Evolutionary conservation across 2,797 vertebrate genomes (phyloP).

Genomic region (Siniperca scherzeri): DNA sequence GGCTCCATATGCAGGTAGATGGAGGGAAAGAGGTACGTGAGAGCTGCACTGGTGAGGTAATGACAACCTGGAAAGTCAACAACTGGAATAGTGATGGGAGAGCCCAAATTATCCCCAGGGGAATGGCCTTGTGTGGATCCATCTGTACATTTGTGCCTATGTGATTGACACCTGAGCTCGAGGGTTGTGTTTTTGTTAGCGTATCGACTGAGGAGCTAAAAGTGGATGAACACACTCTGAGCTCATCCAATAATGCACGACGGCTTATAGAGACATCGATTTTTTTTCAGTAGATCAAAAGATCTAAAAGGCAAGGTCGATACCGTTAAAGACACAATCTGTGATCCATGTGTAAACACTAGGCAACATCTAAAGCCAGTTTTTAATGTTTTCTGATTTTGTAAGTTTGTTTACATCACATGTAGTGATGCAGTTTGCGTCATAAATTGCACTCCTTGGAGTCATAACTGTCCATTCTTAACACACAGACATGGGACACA

Average conservation of each 20-base stretch:
- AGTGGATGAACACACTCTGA: conserved; percentile 51
- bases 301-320: conserved; percentile 34
- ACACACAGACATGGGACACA: background rate
- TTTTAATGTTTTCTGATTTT: background rate
- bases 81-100: conserved; percentile 42
- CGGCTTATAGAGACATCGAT: conserved; percentile 53
- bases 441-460: no score
- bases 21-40: conserved; percentile 40
- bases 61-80: conserved; percentile 56
- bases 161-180: conserved; percentile 40
- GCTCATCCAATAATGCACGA: conserved; percentile 53
- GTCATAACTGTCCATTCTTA: background rate
- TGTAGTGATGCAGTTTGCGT: background rate
- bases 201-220: conserved; percentile 59
- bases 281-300: conserved; percentile 51
- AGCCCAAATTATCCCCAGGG: conserved; percentile 41
- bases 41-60: conserved; percentile 50
- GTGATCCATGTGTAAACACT: conserved; percentile 23
- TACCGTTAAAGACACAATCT: conserved; percentile 16
- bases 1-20: conserved; percentile 39
- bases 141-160: conserved; percentile 1
- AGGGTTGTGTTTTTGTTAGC: conserved; percentile 50
- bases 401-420: background rate
- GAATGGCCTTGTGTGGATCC: conserved; percentile 1
- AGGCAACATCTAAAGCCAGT: background rate